Conservation (phyloP, 2,113 vertebrate species). For the Scomber scombrus region DNA sequence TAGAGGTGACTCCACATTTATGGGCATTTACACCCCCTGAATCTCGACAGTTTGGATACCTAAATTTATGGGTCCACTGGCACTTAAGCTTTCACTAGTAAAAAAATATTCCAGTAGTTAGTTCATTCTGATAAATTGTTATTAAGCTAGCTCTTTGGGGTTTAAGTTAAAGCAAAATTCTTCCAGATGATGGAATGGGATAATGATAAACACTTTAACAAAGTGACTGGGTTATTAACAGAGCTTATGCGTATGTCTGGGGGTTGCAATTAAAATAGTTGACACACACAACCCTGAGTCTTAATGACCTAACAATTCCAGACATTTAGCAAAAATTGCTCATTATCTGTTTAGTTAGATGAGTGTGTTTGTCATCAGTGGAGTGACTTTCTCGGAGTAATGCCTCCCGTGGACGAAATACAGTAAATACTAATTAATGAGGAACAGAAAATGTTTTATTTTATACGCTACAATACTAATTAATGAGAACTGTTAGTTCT, state of each 20-base stretch:
- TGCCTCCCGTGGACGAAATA: constrained; percentile 14
- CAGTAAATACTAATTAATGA: constrained; percentile 34
- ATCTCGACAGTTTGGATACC: constrained; percentile 60
- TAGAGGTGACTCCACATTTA: constrained; percentile 75
- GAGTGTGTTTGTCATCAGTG: constrained; percentile 53
- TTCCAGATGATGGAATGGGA: constrained; percentile 61
- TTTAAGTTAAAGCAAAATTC: constrained; percentile 51
- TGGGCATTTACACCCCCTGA: constrained; percentile 60
- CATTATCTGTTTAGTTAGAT: constrained; percentile 69
- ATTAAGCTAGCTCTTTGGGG: constrained; percentile 46
- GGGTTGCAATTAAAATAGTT: constrained; percentile 79
- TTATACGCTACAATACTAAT: constrained; percentile 28
- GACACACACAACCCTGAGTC: constrained; percentile 59
- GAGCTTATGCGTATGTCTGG: constrained; percentile 64
- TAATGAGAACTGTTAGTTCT: constrained; percentile 14
- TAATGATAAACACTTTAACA: constrained; percentile 69
- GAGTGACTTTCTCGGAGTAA: constrained; percentile 37
- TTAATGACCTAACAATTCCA: constrained; percentile 71
- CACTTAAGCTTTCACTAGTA: constrained; percentile 62
- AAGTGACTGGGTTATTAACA: constrained; percentile 68
- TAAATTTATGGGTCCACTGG: constrained; percentile 65
- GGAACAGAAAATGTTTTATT: constrained; percentile 16
- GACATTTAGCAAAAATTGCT: constrained; percentile 77
- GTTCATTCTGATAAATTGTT: constrained; percentile 58
- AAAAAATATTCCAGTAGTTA: constrained; percentile 61